Conservation (phyloP, 64 coral and sea anemone genomes). For the Acropora yongei region DNA sequence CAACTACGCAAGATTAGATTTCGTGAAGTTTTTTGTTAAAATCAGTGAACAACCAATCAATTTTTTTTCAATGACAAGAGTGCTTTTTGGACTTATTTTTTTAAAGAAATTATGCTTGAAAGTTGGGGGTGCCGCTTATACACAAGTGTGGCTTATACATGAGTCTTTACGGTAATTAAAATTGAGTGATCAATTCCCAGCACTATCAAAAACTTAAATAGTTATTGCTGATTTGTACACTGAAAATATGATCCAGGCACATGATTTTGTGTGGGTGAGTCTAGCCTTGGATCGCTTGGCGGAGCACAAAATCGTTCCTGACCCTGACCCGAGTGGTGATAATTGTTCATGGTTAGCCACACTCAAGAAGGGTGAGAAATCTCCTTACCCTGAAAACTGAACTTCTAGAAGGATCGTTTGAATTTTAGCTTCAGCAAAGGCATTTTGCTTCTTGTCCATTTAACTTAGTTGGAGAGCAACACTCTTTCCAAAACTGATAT, state of each 20-base stretch:
- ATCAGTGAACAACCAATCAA: no score
- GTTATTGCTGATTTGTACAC: background rate
- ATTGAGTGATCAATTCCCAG: no score
- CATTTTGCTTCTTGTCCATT: constrained; percentile 67
- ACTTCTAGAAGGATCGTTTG: constrained; percentile 71
- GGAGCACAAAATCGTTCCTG: background rate
- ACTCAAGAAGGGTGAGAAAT: background rate
- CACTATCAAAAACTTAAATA: background rate
- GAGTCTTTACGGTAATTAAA: no score
- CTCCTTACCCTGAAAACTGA: constrained; percentile 36
- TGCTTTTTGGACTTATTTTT: no score
- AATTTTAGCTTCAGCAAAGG: constrained; percentile 63
- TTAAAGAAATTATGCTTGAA: no score
- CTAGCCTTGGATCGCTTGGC: background rate
- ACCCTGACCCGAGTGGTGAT: background rate
- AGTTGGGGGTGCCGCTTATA: no score
- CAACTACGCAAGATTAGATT: no score
- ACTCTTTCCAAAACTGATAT: constrained; percentile 77
- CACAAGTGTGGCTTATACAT: no score
- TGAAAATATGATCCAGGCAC: background rate
- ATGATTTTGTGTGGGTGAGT: background rate
- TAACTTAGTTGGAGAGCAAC: constrained; percentile 71
- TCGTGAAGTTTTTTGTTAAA: no score
- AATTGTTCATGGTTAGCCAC: background rate
- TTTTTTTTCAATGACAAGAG: no score